These are phyloP conservation scores for Gymnogyps californianus DNA, from an alignment of 2,113 vertebrate species.

Conservation along the genomic window DNA sequence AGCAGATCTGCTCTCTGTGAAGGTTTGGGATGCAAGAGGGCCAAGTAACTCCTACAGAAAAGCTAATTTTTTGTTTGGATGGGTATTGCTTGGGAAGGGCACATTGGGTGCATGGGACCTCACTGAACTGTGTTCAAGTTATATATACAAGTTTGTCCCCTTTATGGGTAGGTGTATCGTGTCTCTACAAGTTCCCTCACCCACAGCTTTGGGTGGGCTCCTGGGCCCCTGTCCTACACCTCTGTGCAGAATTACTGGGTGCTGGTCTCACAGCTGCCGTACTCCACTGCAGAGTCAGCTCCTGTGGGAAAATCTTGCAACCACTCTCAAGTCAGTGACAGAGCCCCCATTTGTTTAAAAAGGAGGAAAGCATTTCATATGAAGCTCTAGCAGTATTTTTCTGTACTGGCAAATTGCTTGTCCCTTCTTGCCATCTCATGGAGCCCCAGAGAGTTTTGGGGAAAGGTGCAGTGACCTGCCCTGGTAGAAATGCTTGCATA, in stretches of 20 bases:
- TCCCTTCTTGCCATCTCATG: not conserved
- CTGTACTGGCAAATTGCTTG: not conserved
- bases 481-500: not conserved
- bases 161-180: fast-evolving
- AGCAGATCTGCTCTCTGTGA: not conserved
- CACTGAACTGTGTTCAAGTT: not conserved
- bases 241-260: not conserved
- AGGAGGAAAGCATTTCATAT: not conserved
- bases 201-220: not conserved
- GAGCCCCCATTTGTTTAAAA: not conserved
- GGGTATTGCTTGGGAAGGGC: not conserved
- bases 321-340: not conserved
- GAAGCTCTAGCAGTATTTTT: not conserved
- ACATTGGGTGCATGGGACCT: not conserved
- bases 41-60: not conserved
- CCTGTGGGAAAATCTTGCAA: not conserved
- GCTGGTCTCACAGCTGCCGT: not conserved
- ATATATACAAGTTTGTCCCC: not conserved
- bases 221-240: not conserved
- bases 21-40: not conserved
- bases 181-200: not conserved
- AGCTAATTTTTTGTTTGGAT: not conserved
- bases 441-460: not conserved
- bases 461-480: not conserved
- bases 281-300: not conserved